phyloP scores from a whole-genome alignment of 2,797 vertebrate species.

The Protosalanx chinensis region DNA sequence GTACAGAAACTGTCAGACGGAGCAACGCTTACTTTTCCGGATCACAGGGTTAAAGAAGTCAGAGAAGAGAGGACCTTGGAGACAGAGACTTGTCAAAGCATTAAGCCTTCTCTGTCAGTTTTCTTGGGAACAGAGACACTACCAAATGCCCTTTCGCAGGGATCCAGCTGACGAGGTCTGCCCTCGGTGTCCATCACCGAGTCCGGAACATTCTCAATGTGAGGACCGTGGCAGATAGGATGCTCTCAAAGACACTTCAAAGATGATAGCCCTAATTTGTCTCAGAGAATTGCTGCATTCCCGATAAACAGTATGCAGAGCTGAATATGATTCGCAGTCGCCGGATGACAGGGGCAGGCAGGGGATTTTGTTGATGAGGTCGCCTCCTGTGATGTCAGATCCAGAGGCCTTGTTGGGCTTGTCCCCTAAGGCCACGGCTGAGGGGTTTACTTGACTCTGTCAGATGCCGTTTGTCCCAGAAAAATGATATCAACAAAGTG shows the following conservation, averaged over 20 bases:
- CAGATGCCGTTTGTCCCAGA: constrained; percentile 48
- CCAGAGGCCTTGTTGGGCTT: constrained; percentile 44
- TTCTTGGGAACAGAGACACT: constrained; percentile 37
- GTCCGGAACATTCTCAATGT: constrained; percentile 2
- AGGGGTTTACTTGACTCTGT: constrained; percentile 36
- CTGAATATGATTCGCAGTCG: constrained; percentile 6
- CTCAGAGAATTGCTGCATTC: constrained; percentile 3
- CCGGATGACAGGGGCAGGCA: constrained; percentile 14
- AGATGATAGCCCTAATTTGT: not conserved
- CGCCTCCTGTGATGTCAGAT: constrained; percentile 36
- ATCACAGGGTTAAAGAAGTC: constrained; percentile 56
- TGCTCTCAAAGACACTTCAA: not conserved
- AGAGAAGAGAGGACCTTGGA: constrained; percentile 48
- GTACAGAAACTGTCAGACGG: constrained; percentile 38
- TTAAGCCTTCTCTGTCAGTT: constrained; percentile 51
- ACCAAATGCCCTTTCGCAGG: constrained; percentile 26
- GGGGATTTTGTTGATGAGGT: constrained; percentile 29
- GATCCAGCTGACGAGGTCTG: constrained; percentile 26
- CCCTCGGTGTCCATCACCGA: constrained; percentile 34
- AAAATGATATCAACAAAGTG: constrained; percentile 41
- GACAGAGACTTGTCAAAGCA: constrained; percentile 55
- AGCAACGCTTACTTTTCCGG: constrained; percentile 38
- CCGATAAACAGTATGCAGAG: not conserved
- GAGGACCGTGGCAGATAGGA: not conserved
- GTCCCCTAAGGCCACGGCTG: constrained; percentile 44